Base-by-base conservation (phyloP, 2,888 invertebrate species). In the Melanostoma scalare region DNA sequence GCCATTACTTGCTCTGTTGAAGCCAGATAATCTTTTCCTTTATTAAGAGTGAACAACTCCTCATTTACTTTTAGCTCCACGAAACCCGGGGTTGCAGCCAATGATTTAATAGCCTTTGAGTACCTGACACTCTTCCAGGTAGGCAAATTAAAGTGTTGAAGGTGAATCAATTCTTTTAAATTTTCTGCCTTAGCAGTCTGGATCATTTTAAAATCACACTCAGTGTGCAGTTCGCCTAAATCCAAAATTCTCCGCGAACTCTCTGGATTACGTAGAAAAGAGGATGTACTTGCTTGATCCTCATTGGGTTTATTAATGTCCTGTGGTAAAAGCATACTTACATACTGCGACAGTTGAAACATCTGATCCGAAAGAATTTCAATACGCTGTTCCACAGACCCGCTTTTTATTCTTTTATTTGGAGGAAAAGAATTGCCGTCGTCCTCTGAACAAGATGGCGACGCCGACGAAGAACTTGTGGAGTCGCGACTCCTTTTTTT, bases 1-100 rank as follows among this genome's bases (percentile, higher is more conserved):
- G 55, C 65, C 74, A 74, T 58, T 20, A 65, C 65, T 30, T 73
- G 63, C 3, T 73, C 55, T 3, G 63, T 73, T 3, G 65, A 65
- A 20, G 38, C 56, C 44, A 74, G 58, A 20, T 58, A 74, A 44
- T 74, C 48, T 20, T 65, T 48, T 3, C 36, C 55, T 9, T 44
- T 74, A 58, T 52, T 75, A 30, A 75, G 67, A 0, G 44, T 36
- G n/a, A 50, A 75, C 3, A 58, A 36, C 1, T 65, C 40, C 9
- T 65, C 50, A 4, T 74, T 74, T 2, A 65, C 35, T 6, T 65
- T 40, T 8, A 65, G 6, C 8, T 56, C 74, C 8, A 65, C 65
- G 44, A 74, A 74, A 50, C 33, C 65, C 3, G 74, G 50, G 2
- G 20, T 50, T 2, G 65, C 65, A 6, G 40, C 50, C 8, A 74